These are phyloP conservation scores for Neodiprion lecontei DNA, from an alignment of 1,140 invertebrate genomes.

Conservation along the genomic window DNA sequence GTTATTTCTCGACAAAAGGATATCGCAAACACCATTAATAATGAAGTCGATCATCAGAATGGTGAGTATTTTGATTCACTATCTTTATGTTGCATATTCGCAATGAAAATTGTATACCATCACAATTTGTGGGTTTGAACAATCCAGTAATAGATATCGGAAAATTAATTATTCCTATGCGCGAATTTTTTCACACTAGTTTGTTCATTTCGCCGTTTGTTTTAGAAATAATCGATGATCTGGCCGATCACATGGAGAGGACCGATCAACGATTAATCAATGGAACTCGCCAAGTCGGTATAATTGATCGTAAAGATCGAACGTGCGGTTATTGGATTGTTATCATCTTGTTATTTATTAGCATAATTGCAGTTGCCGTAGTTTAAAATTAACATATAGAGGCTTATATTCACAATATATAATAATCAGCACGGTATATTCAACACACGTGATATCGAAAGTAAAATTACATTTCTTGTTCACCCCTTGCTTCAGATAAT, in stretches of 20 bases:
- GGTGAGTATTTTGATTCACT: slow-evolving; percentile 58
- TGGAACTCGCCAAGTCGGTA: slow-evolving; percentile 71
- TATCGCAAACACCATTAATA: slow-evolving; percentile 76
- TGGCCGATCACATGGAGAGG: slow-evolving; percentile 75
- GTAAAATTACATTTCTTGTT: too few relatives aligned
- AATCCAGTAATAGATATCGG: slow-evolving; percentile 4
- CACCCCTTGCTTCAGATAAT: too few relatives aligned
- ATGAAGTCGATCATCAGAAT: slow-evolving; percentile 82
- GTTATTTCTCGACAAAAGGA: slow-evolving; percentile 80
- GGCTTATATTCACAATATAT: too few relatives aligned
- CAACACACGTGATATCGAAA: too few relatives aligned
- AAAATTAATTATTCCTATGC: too few relatives aligned
- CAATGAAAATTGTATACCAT: slow-evolving; percentile 9
- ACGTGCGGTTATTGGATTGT: slow-evolving; percentile 77
- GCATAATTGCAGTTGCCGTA: slow-evolving; percentile 42
- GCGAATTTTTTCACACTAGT: background rate
- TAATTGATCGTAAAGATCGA: slow-evolving; percentile 72
- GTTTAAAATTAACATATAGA: slow-evolving; percentile 12
- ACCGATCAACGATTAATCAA: slow-evolving; percentile 71
- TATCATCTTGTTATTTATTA: slow-evolving; percentile 70
- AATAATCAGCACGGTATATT: too few relatives aligned
- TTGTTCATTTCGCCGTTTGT: slow-evolving; percentile 36
- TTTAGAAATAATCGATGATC: slow-evolving; percentile 81
- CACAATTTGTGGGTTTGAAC: background rate
- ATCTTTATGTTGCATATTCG: slow-evolving; percentile 35